These are phyloP conservation scores for Macaria liturata DNA, from an alignment of 2,888 invertebrate genomes.

Conservation along the genomic window DNA sequence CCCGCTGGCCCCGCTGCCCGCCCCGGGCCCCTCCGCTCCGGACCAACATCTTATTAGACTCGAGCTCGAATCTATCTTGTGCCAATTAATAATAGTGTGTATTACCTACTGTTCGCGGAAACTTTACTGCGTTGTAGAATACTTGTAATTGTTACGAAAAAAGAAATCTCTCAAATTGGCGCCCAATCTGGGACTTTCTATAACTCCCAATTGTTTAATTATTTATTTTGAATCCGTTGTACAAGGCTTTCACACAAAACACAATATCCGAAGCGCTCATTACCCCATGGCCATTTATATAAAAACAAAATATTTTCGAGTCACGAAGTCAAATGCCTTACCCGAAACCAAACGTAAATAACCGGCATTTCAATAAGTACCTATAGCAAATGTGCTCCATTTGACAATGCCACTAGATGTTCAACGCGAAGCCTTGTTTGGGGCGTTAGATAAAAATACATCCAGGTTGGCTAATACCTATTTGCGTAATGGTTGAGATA, in stretches of 20 bases:
- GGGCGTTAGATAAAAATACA: slow-evolving; percentile 32
- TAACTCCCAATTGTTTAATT: too few species aligned
- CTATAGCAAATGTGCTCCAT: too few species aligned
- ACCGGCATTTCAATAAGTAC: too few species aligned
- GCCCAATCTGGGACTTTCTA: slow-evolving; percentile 4
- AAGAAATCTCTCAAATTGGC: neutral
- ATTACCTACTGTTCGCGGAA: neutral
- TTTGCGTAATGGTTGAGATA: slow-evolving; percentile 39
- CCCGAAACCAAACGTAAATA: slow-evolving; percentile 1
- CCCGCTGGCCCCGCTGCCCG: slow-evolving; percentile 34
- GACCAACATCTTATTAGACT: slow-evolving; percentile 31
- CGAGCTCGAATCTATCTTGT: slow-evolving; percentile 12
- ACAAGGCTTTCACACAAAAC: too few species aligned
- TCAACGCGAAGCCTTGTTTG: slow-evolving; percentile 25
- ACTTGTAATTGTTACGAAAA: slow-evolving; percentile 2
- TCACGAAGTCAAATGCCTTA: neutral
- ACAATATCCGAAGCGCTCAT: too few species aligned
- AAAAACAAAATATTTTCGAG: too few species aligned
- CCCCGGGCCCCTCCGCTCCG: slow-evolving; percentile 31
- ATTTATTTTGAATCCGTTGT: too few species aligned
- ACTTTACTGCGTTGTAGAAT: too few species aligned
- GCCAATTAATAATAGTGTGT: neutral
- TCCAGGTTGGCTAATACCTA: slow-evolving; percentile 30
- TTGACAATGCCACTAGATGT: slow-evolving; percentile 7
- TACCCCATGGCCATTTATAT: too few species aligned